Evolutionary conservation across 2,888 invertebrate genomes (phyloP).

Genomic region (Cephus spinipes): DNA sequence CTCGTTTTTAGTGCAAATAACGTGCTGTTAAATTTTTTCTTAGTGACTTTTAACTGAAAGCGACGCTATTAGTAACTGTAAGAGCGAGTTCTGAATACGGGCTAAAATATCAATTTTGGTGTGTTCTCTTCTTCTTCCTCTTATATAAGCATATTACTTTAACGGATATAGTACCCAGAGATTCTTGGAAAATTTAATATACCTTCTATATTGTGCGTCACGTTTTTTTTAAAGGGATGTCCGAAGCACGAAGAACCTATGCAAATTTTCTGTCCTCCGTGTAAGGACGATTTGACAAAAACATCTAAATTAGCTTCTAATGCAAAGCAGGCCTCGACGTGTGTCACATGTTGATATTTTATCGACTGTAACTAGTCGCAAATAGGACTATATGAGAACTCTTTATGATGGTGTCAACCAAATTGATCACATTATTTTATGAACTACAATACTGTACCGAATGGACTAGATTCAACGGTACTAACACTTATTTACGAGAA

Average conservation of each 20-base stretch:
- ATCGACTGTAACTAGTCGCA: neutral
- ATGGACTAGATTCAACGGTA: slow-evolving; percentile 38
- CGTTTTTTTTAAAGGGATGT: slow-evolving; percentile 13
- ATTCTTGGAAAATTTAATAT: slow-evolving; percentile 16
- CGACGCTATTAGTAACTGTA: too few relatives aligned
- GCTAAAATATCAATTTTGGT: neutral
- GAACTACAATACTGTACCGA: slow-evolving; percentile 41
- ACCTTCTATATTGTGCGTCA: slow-evolving; percentile 39
- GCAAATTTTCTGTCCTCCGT: neutral
- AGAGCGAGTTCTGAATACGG: too few relatives aligned
- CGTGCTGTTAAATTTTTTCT: too few relatives aligned
- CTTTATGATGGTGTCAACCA: slow-evolving; percentile 27
- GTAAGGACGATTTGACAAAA: slow-evolving; percentile 16
- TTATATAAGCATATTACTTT: neutral
- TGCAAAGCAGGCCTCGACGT: slow-evolving; percentile 27
- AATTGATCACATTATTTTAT: slow-evolving; percentile 28
- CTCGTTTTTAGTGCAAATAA: too few relatives aligned
- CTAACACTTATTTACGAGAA: slow-evolving; percentile 35
- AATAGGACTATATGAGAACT: slow-evolving; percentile 3
- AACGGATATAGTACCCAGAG: neutral
- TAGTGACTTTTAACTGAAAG: too few relatives aligned
- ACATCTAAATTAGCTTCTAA: slow-evolving; percentile 29
- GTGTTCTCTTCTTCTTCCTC: neutral
- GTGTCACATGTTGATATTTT: slow-evolving; percentile 11
- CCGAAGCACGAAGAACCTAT: slow-evolving; percentile 16